Evolutionary conservation across 2,113 vertebrate species (phyloP).

Genomic region (Syrrhaptes paradoxus): DNA sequence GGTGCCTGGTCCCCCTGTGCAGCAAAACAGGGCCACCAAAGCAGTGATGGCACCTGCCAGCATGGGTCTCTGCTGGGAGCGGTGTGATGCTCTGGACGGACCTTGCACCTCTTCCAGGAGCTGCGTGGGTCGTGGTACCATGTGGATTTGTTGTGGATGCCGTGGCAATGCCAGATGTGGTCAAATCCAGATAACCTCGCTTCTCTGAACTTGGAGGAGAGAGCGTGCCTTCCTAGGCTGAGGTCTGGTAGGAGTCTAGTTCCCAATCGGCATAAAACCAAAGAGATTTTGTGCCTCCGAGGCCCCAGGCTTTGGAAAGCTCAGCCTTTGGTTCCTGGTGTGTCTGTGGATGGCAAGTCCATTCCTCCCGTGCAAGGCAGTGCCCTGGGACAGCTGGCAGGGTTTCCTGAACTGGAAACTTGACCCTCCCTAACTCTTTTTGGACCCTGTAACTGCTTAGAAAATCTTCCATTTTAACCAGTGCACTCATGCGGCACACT

Average conservation of each 20-base stretch:
- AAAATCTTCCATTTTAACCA: slow-evolving; percentile 65
- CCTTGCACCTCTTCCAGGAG: not conserved
- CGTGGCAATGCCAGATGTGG: not conserved
- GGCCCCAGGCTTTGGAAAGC: not conserved
- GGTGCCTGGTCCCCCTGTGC: not conserved
- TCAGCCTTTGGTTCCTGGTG: not conserved
- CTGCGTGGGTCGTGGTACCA: rapidly evolving
- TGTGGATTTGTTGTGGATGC: not conserved
- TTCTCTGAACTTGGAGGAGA: not conserved
- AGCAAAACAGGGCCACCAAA: not conserved
- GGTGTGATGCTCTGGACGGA: rapidly evolving
- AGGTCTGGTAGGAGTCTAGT: not conserved
- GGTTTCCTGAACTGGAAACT: slow-evolving; percentile 58
- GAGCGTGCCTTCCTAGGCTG: not conserved
- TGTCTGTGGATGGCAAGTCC: not conserved
- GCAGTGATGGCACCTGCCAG: not conserved
- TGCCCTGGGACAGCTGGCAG: slow-evolving; percentile 32
- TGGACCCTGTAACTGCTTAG: slow-evolving; percentile 63
- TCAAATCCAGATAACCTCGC: not conserved
- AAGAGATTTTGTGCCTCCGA: not conserved
- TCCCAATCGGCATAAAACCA: not conserved
- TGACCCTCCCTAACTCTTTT: slow-evolving; percentile 45
- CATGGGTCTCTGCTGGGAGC: not conserved
- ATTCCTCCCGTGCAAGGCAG: not conserved
- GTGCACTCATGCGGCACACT: slow-evolving; percentile 30